These are phyloP conservation scores for Oceanites oceanicus DNA, from an alignment of 2,113 vertebrate species.

Conservation along the genomic window DNA sequence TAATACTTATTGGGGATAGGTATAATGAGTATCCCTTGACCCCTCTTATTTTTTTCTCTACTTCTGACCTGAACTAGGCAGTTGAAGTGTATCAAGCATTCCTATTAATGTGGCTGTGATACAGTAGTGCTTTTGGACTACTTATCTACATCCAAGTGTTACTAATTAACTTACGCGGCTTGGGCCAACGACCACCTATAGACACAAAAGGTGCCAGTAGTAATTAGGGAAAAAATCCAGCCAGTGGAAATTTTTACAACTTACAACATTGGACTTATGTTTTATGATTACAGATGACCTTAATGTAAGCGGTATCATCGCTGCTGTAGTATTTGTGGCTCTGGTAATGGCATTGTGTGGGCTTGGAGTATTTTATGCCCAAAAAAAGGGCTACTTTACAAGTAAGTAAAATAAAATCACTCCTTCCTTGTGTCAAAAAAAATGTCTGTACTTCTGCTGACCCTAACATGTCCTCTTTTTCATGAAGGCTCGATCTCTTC, in stretches of 20 bases:
- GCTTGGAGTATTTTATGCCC: conserved; percentile 85
- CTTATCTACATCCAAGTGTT: not conserved
- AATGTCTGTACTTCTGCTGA: not conserved
- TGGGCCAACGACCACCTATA: not conserved
- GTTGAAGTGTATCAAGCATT: not conserved
- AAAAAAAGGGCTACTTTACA: conserved; percentile 84
- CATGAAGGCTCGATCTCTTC: not conserved
- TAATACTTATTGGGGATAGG: not conserved
- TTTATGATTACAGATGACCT: conserved; percentile 82
- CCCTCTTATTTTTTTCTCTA: not conserved
- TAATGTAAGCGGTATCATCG: conserved; percentile 81
- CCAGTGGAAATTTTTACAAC: not conserved
- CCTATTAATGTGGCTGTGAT: not conserved
- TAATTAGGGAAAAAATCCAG: not conserved
- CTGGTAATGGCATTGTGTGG: conserved; percentile 81
- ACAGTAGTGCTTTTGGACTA: not conserved
- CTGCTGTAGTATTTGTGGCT: conserved; percentile 76
- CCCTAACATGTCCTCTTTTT: not conserved
- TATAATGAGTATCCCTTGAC: not conserved
- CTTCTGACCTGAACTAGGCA: not conserved
- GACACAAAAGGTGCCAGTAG: not conserved
- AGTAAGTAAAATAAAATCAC: conserved; percentile 78
- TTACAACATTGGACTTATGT: not conserved
- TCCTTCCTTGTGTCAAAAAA: not conserved
- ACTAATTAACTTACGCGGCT: not conserved